These are phyloP conservation scores for Tipula vernalis DNA, from an alignment of 2,888 invertebrate species.

Conservation along the genomic window DNA sequence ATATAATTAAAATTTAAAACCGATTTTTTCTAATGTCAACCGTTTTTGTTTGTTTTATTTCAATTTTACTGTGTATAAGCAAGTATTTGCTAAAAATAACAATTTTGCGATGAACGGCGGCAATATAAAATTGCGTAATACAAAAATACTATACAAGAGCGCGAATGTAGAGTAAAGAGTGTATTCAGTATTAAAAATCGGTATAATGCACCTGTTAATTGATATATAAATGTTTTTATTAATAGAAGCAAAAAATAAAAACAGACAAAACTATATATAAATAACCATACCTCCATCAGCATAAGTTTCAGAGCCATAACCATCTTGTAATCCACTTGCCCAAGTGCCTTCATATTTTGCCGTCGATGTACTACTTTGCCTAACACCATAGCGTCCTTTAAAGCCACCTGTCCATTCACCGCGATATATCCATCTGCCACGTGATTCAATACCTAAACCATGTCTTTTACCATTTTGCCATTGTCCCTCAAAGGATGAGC, in stretches of 20 bases:
- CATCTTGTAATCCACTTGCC: slow-evolving; percentile 97
- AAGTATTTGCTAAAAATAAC: background rate
- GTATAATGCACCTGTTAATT: background rate
- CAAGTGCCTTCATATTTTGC: slow-evolving; percentile 97
- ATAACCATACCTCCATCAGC: slow-evolving; percentile 88
- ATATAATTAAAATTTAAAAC: background rate
- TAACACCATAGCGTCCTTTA: slow-evolving; percentile 96
- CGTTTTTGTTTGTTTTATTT: background rate
- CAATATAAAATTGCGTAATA: background rate
- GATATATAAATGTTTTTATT: background rate
- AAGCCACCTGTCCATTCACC: slow-evolving; percentile 99
- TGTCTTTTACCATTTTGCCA: slow-evolving; percentile 99
- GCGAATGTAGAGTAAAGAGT: background rate
- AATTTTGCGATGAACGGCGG: background rate
- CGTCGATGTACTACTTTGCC: slow-evolving; percentile 88
- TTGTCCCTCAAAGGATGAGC: slow-evolving; percentile 93
- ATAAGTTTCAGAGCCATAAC: slow-evolving; percentile 98
- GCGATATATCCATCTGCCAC: slow-evolving; percentile 93
- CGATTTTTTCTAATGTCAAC: background rate
- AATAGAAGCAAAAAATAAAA: background rate
- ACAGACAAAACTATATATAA: background rate
- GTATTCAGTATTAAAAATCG: background rate
- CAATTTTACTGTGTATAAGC: background rate
- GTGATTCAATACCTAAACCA: slow-evolving; percentile 92
- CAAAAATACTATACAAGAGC: background rate